Conservation (phyloP, 2,797 vertebrate genomes). For the Pyrocephalus nanus region DNA sequence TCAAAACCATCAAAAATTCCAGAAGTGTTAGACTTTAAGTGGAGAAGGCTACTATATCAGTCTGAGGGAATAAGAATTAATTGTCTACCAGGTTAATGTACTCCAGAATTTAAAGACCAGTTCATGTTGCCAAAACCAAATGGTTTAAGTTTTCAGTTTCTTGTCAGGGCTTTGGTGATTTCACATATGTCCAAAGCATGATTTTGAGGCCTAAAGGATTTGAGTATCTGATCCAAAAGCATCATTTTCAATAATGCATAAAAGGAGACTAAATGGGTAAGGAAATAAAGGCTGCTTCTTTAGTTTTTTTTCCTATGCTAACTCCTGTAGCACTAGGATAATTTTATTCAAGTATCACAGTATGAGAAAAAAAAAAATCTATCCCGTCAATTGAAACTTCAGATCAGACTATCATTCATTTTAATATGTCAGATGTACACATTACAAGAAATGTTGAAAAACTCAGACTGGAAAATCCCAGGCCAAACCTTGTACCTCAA, state of each 20-base stretch:
- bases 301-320: neutral
- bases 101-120: neutral
- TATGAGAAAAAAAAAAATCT: slow-evolving; percentile 20
- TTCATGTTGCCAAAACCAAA: neutral
- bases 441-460: slow-evolving; percentile 48
- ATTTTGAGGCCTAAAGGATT: neutral
- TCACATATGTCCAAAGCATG: neutral
- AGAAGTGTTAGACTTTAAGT: neutral
- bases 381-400: slow-evolving; percentile 31
- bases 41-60: neutral
- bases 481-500: slow-evolving; percentile 52
- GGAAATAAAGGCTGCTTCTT: neutral
- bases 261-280: neutral
- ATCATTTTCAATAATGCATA: neutral
- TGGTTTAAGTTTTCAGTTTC: neutral
- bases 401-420: neutral
- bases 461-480: slow-evolving; percentile 50
- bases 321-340: neutral
- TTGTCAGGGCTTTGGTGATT: neutral
- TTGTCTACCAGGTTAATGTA: neutral
- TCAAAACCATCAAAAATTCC: neutral
- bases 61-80: neutral
- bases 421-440: neutral
- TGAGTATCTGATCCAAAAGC: neutral
- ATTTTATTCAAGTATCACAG: slow-evolving; percentile 39